Evolutionary conservation across 2,888 invertebrate species (phyloP), one percentile per base, ranked within the genome.

Genomic region (Stegophylla sp.): DNA sequence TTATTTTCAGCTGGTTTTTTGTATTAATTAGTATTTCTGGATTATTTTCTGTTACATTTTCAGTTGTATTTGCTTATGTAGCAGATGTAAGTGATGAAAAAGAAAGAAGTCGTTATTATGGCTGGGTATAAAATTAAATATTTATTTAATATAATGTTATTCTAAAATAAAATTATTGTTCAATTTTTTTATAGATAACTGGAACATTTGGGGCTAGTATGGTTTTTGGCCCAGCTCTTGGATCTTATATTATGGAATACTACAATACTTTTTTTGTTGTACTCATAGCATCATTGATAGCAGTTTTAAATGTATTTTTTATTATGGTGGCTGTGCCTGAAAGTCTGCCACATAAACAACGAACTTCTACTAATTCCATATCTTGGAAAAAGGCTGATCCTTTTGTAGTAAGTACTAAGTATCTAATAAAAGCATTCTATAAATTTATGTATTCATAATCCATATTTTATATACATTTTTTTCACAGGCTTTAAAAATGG

Each of bases 341-440:
- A 88, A 98, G 98, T 85, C 89, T 99, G 85, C 97, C 98, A 41
- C 97, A 97, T 87, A 97, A 98, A 88, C 92, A 93, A 83, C 88
- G 91, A 82, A 91, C 93, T 0, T 91, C 91, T 72, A 91, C 92
- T 72, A 93, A 93, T 41, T 93, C 95, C 69, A 94, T 97, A 85
- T 95, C 95, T 85, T 97, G 97, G 97, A 98, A 98, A 87, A 94
- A 97, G 87, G 98, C 98, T 3, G 98, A 99, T 90, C 99, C 99
- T 5, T 98, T 99, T 87, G 91, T 95, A 84, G 93, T 92, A 86
- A 88, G 88, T 86, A 53, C 9, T 12, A 3, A 48, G 28, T 34
- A n/a, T 34, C 3, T 34, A 34, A 5, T 34, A 34, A 34, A 5
- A 7, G 3, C 3, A 34, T 34, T 34, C 7, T 34, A 34, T 7